Evolutionary conservation across 2,888 invertebrate genomes (phyloP), one percentile per base, ranked within the genome.

Genomic region (Drosophila meridionalis): DNA sequence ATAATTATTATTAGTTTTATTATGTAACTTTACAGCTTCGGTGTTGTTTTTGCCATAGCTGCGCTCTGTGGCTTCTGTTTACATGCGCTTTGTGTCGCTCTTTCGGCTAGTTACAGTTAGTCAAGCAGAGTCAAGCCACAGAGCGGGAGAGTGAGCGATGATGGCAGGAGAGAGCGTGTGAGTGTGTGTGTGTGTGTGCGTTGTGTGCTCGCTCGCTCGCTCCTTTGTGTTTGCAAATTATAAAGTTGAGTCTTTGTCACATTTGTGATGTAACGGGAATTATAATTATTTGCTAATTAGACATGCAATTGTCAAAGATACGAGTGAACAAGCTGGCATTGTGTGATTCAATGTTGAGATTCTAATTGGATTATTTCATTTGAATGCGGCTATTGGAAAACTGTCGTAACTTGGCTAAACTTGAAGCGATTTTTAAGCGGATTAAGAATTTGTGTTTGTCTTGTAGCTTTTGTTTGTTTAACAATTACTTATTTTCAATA

Each of bases 1-100:
- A 90, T 90, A 87, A 87, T 87, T 90, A 90, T 86, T 86, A 90
- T 86, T 90, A 90, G 87, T 89, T 87, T 89, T 87, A 90, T 87
- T 90, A 89, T 88, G 89, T 80, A 90, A 87, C 87, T 90, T 86
- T 90, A 66, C 82, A 78, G 89, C 78, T 75, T 58, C 47, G 47
- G 7, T 66, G 38, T 38, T 55, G 63, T 61, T 38, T 34, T 20
- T 52, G 53, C 12, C 6, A 34, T 20, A 36, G 55, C 67, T 38
- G 42, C 68, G 42, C 61, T 52, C 65, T 68, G 69, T 26, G 82
- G 76, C 66, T 66, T 55, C 83, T 76, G 80, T 83, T 83, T 80
- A 81, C 77, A 83, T 73, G 74, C 50, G 77, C 72, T 78, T 75
- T 83, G 75, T 82, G 84, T 75, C 63, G 55, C 59, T 63, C 47